Base-by-base conservation (phyloP, 2,113 vertebrate genomes). In the Polypterus senegalus region DNA sequence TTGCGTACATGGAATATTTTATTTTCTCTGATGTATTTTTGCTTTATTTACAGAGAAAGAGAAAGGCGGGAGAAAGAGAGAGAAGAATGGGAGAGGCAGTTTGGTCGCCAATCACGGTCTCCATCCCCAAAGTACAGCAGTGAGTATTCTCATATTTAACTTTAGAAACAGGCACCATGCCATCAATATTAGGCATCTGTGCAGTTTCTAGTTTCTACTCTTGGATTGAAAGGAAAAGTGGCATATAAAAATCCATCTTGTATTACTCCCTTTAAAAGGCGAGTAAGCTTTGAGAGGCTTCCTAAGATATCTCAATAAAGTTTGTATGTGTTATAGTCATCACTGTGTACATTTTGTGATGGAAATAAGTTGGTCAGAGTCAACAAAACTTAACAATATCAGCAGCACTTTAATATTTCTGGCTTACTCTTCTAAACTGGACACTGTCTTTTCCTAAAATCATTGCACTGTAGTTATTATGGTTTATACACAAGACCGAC, bases 41-140 rank as follows among this genome's bases (percentile, higher is more conserved):
- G 27, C 27, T 7, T 47, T 58, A 57, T 59, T 2, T 1, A 8
- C 68, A 94, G 93, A 87, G 93, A 95, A 77, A 79, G 91, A 1
- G 92, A 94, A 57, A 86, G 93, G 0, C 76, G 92, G 2, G 93
- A 95, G 71, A 93, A 92, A 71, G 93, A 93, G 70, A 71, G 93
- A 44, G 92, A 95, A 57, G 93, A 94, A 66, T 95, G 93, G 92
- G 93, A 94, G 43, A 73, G 88, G 49, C 92, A 95, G 68, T 95
- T 94, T 46, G 90, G 89, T 27, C 80, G 92, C 74, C 84, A 88
- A 60, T 94, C 92, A 0, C 91, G 91, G 4, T 94, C 91, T 6
- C 91, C 91, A 0, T 72, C 80, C 4, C 87, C 90, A 3, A 88
- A 91, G 59, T 76, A 92, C 70, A 78, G 27, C 27, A 27, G 93